Evolutionary conservation across 1,140 invertebrate genomes (phyloP), one percentile per base, ranked within the genome.

Genomic region (Bilobella aurantiaca): DNA sequence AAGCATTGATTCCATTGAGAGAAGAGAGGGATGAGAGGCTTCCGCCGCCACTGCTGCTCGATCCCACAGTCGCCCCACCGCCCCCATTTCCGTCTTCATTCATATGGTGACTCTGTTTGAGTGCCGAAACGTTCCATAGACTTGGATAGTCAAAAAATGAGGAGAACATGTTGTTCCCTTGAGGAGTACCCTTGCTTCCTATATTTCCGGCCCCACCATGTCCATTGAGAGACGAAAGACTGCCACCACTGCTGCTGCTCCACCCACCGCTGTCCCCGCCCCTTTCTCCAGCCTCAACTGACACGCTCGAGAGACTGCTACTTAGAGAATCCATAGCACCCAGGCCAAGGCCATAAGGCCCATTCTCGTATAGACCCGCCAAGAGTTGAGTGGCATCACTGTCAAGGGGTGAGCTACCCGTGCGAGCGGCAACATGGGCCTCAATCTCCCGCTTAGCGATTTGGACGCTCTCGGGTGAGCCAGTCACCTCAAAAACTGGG

Each of bases 401-500:
- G 27, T 74, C 76, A 56, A 76, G 65, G 34, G 73, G 73, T 69
- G 84, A 79, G 46, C 83, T 84, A 1, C 93, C 95, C 1, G 96
- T 98, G 49, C 96, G 84, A 74, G 95, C 83, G 3, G 93, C 94
- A 76, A 99, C 98, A 80, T 99, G 96, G 31, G 93, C 91, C 78
- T 98, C 94, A 72, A 99, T 99, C 79, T 98, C 94, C 69, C 89
- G 86, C 64, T 90, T 84, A 0, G 96, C 96, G 2, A 89, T 87
- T 73, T 98, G 93, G 0, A 99, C 96, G 79, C 93, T 96, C 66
- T 98, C 93, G 0, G 94, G 93, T 67, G 97, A 78, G 0, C 96
- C 96, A 3, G 95, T 97, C 1, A 99, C 94, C 77, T 98, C 96
- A 78, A 99, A 99, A 1, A 99, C 93, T 0, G 96, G 96, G 77